Conservation (phyloP, 2,797 vertebrate genomes). For the Pseudotriccus pelzelni region DNA sequence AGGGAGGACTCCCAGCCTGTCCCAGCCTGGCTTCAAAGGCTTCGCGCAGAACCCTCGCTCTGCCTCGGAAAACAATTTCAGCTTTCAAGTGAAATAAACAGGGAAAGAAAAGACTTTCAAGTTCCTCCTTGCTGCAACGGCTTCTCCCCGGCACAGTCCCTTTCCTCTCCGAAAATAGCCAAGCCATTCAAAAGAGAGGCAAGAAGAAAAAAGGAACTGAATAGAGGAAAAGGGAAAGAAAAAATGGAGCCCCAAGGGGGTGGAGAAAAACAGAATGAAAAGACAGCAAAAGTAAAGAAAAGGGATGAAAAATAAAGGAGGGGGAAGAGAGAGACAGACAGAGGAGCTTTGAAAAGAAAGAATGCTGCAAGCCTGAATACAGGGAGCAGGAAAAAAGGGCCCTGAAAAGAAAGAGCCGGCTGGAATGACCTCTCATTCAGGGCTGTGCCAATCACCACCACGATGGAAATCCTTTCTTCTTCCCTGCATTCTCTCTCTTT, state of each 20-base stretch:
- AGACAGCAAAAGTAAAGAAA: constrained; percentile 73
- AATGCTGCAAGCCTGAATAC: constrained; percentile 74
- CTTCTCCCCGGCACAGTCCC: constrained; percentile 58
- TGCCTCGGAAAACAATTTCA: constrained; percentile 30
- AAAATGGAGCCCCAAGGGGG: constrained; percentile 73
- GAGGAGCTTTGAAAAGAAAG: constrained; percentile 78
- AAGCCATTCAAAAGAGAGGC: constrained; percentile 73
- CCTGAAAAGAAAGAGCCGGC: constrained; percentile 80
- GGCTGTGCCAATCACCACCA: constrained; percentile 74
- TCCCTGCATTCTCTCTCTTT: constrained; percentile 75
- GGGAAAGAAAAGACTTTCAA: constrained; percentile 61
- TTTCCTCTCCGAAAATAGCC: constrained; percentile 75
- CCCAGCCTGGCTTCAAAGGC: constrained; percentile 6
- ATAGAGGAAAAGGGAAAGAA: constrained; percentile 59
- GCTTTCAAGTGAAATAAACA: constrained; percentile 50
- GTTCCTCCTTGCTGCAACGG: constrained; percentile 67
- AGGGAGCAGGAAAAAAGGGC: constrained; percentile 66
- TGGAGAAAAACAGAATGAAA: constrained; percentile 71
- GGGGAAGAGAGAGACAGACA: constrained; percentile 73
- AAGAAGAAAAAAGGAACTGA: constrained; percentile 69
- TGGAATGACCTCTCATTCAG: constrained; percentile 76
- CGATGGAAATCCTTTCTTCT: constrained; percentile 74
- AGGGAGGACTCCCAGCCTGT: not conserved
- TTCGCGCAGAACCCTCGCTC: not conserved
- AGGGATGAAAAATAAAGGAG: constrained; percentile 75